These are phyloP conservation scores for Propsilocerus akamusi DNA, from an alignment of 1,140 invertebrate genomes.

Conservation along the genomic window DNA sequence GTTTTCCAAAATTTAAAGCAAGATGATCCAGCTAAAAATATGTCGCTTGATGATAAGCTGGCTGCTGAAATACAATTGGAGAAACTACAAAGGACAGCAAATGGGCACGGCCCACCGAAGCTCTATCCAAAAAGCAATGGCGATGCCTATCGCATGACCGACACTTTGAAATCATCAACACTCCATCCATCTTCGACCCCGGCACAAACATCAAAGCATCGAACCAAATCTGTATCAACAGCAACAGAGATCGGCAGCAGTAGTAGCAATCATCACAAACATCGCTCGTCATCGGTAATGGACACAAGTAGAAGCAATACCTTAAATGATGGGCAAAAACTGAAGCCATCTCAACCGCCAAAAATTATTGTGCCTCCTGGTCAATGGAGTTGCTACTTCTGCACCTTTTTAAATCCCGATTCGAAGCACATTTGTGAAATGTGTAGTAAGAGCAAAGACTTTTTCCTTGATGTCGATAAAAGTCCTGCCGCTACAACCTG, in stretches of 20 bases:
- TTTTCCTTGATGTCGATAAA: slow-evolving; percentile 5
- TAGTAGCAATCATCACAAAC: not conserved
- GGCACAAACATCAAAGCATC: not conserved
- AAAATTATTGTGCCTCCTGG: slow-evolving; percentile 16
- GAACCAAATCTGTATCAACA: not conserved
- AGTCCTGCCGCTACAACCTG: not conserved
- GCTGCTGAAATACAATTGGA: not conserved
- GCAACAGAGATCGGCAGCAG: not conserved
- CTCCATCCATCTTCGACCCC: too few species aligned
- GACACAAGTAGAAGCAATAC: too few species aligned
- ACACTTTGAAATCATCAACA: not conserved
- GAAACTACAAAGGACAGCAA: not conserved
- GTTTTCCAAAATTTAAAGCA: slow-evolving; percentile 56
- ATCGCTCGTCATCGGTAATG: not conserved
- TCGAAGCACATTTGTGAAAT: slow-evolving; percentile 47
- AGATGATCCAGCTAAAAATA: slow-evolving; percentile 36
- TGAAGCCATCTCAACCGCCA: not conserved
- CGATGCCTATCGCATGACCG: not conserved
- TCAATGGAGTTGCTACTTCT: slow-evolving; percentile 44
- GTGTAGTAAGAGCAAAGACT: slow-evolving; percentile 36
- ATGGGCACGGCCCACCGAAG: not conserved
- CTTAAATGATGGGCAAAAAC: too few species aligned
- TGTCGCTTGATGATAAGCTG: not conserved
- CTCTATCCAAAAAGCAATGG: too few species aligned
- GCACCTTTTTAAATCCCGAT: slow-evolving; percentile 44